Evolutionary conservation across 2,113 vertebrate genomes (phyloP), one percentile per base, ranked within the genome.

Genomic region (Corythaeola cristata): DNA sequence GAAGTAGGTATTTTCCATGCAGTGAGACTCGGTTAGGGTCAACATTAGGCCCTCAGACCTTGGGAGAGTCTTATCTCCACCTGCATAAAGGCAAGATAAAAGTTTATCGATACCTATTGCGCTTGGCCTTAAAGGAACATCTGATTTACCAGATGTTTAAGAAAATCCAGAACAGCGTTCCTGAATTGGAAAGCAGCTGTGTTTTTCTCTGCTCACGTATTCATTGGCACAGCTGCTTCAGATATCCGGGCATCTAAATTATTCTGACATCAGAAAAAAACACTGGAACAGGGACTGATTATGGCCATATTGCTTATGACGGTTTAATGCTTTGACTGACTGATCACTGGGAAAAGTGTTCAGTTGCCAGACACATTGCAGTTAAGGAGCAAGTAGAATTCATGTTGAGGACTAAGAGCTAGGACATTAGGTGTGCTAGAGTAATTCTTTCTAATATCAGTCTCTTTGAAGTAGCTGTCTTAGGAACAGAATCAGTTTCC

Each of bases 161-260:
- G 90, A 84, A 90, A 90, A 85, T 79, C 77, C 66, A 85, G 60
- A 89, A 62, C 8, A 67, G 22, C 39, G n/a, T 62, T 85, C 49
- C 58, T 58, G 77, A 72, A 41, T 75, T 92, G 64, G 58, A 93
- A 73, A 92, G 56, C 94, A 96, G 94, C 93, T 95, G 94, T 94
- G 77, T 94, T 95, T 95, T 93, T 47, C 90, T 96, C 84, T 72
- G 67, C 60, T 96, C 84, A 90, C 3, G 6, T 96, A 90, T 82
- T 91, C 91, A 86, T 89, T 96, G 92, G 77, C 59, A 76, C 93
- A 96, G 92, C 94, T 96, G 93, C 95, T 97, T 96, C 86, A 88
- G 90, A 94, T 97, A 96, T 95, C 85, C 53, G 7, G 82, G 87
- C 91, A 96, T 90, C 96, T 97, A 95, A 96, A 93, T 97, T 96